These are phyloP conservation scores for Sprattus sprattus DNA, from an alignment of 2,113 vertebrate species.

Conservation along the genomic window DNA sequence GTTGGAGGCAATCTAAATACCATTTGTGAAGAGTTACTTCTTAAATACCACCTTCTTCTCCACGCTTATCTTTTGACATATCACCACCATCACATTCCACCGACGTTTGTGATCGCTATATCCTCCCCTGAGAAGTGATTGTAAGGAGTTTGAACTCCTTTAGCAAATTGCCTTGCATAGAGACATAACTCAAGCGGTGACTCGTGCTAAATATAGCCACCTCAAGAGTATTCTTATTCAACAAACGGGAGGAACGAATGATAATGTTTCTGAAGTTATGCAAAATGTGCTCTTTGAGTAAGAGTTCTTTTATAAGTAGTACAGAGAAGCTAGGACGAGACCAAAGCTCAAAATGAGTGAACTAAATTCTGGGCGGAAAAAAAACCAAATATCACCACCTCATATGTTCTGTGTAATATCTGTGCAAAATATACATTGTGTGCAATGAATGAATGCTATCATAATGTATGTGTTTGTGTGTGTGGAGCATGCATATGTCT, in stretches of 20 bases:
- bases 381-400: neutral
- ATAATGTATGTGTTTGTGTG: neutral
- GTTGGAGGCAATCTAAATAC: constrained; percentile 45
- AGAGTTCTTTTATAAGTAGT: neutral
- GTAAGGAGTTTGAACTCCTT: constrained; percentile 24
- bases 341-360: neutral
- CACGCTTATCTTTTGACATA: constrained; percentile 48
- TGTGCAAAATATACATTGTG: neutral
- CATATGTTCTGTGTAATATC: neutral
- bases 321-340: neutral
- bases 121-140: constrained; percentile 47
- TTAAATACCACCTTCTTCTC: constrained; percentile 58
- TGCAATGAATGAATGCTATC: constrained; percentile 12
- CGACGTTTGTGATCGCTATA: constrained; percentile 53
- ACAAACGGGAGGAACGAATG: constrained; percentile 49
- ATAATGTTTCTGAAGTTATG: constrained; percentile 41
- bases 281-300: constrained; percentile 33
- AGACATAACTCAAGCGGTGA: constrained; percentile 43
- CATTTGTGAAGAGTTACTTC: constrained; percentile 57
- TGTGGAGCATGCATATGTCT: neutral
- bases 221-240: constrained; percentile 47
- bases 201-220: constrained; percentile 43
- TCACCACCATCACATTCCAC: constrained; percentile 35
- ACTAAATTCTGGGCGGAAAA: neutral
- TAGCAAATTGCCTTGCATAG: constrained; percentile 43